Evolutionary conservation across 2,113 vertebrate species (phyloP).

Genomic region (Sitta europaea): DNA sequence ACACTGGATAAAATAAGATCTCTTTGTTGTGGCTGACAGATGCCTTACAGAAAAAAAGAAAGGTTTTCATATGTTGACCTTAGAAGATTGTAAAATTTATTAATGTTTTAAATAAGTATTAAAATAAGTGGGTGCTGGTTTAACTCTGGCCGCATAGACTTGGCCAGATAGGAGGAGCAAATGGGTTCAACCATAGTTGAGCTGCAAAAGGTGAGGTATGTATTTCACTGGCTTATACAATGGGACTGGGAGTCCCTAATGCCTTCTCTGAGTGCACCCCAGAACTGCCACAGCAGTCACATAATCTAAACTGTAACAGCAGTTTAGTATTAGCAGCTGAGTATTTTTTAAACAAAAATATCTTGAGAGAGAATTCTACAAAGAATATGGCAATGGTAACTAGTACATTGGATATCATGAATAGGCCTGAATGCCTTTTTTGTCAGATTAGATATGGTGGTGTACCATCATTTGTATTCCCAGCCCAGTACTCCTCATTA

Average conservation of each 20-base stretch:
- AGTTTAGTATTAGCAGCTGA: no score
- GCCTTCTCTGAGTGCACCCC: not conserved
- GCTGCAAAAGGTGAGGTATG: not conserved
- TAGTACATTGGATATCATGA: not conserved
- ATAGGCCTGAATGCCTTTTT: not conserved
- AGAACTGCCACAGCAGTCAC: not conserved
- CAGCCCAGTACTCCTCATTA: not conserved
- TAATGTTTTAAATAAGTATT: not conserved
- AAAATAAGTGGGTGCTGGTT: not conserved
- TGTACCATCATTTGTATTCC: not conserved
- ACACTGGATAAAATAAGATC: not conserved
- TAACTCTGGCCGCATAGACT: not conserved
- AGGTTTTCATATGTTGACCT: not conserved
- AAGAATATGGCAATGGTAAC: not conserved
- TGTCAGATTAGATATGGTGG: not conserved
- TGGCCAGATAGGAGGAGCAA: not conserved
- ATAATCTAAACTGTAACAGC: not conserved
- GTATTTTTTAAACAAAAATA: not conserved
- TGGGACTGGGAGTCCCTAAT: not conserved
- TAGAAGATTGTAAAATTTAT: not conserved
- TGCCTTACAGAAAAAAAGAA: not conserved
- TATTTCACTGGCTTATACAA: not conserved
- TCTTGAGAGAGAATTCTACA: not conserved
- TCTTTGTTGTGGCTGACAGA: not conserved
- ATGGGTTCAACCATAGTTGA: not conserved